These are phyloP conservation scores for Parazoanthus atlanticus DNA, from an alignment of 92 coral and sea anemone genomes.

Conservation along the genomic window DNA sequence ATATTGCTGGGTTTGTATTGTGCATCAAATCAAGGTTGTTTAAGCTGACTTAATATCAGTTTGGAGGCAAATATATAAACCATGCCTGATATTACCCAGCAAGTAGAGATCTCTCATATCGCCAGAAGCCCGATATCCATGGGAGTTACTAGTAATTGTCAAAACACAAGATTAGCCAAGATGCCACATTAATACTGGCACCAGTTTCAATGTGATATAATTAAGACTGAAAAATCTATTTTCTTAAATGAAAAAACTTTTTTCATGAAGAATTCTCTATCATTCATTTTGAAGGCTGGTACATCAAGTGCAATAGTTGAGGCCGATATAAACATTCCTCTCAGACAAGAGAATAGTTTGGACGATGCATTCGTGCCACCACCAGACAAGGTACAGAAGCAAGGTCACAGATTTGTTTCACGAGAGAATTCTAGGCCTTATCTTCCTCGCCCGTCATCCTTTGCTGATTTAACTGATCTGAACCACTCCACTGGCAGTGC, in stretches of 20 bases:
- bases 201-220: background rate
- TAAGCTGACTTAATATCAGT: background rate
- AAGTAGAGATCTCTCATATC: too few relatives aligned
- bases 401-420: background rate
- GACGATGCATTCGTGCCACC: conserved; percentile 14
- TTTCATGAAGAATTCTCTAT: background rate
- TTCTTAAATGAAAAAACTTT: too few relatives aligned
- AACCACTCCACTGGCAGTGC: conserved; percentile 16
- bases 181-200: too few relatives aligned
- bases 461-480: background rate
- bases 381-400: conserved; percentile 9
- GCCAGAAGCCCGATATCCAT: too few relatives aligned
- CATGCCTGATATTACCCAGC: too few relatives aligned
- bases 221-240: background rate
- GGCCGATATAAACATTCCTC: background rate
- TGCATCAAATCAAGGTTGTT: background rate
- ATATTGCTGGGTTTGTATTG: too few relatives aligned
- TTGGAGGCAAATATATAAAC: too few relatives aligned
- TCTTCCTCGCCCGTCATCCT: conserved; percentile 3
- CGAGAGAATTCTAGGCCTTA: conserved; percentile 31
- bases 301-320: background rate
- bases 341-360: background rate
- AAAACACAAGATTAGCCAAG: too few relatives aligned
- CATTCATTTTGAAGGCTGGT: conserved; percentile 9
- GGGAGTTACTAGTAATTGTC: background rate